Percentiles rank a stretch among this genome's conserved stretches.
These are phyloP conservation scores for Lepidothrix coronata DNA, from an alignment of 2,113 vertebrate genomes.

Conservation along the genomic window DNA sequence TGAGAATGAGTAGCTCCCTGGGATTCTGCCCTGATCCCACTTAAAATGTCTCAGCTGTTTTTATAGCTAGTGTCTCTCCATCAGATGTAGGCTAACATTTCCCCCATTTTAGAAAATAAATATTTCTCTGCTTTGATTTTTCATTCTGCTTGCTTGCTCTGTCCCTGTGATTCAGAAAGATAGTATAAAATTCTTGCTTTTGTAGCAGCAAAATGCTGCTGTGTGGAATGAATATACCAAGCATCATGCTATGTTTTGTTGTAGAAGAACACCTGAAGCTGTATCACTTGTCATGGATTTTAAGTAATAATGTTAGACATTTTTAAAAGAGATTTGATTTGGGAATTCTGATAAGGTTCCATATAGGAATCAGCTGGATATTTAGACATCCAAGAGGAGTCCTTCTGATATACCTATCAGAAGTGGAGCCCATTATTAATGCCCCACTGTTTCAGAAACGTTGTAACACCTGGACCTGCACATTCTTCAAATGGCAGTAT, in stretches of 20 bases:
- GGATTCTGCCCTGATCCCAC: not conserved
- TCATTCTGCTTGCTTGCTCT: not conserved
- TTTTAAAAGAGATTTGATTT: not conserved
- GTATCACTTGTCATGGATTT: not conserved
- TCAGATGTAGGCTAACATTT: not conserved
- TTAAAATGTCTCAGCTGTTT: not conserved
- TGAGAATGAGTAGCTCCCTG: not conserved
- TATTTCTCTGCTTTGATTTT: not conserved
- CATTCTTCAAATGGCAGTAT: not conserved
- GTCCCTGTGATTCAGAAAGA: not conserved
- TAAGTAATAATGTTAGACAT: not conserved
- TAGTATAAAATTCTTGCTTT: not conserved
- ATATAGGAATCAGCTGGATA: constrained; percentile 3
- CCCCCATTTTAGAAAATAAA: not conserved
- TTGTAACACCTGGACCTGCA: not conserved
- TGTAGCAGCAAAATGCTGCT: not conserved
- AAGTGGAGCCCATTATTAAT: constrained; percentile 37
- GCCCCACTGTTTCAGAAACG: constrained; percentile 8
- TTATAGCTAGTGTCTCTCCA: not conserved
- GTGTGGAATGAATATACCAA: not conserved
- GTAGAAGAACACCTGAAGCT: not conserved
- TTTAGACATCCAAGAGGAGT: not conserved
- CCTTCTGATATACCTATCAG: not conserved
- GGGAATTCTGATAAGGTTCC: not conserved
- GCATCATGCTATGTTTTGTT: not conserved